Evolutionary conservation across 2,888 invertebrate species (phyloP).

Genomic region (Chloromyia formosa): DNA sequence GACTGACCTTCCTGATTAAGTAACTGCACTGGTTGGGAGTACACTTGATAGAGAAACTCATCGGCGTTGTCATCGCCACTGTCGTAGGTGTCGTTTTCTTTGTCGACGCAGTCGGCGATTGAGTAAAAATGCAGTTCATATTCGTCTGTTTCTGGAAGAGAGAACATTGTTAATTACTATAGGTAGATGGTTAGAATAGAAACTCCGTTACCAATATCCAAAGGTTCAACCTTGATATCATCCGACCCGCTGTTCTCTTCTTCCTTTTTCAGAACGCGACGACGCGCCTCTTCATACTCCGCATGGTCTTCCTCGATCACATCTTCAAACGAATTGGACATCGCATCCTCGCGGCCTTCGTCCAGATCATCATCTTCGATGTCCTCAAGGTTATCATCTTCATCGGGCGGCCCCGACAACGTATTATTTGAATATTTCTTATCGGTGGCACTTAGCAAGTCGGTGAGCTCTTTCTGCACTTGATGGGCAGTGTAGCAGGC

Average conservation of each 20-base stretch:
- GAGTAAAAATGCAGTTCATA: constrained; percentile 44
- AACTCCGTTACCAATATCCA: too few species aligned
- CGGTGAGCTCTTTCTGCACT: constrained; percentile 47
- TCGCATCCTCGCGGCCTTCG: too few species aligned
- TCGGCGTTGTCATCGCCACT: constrained; percentile 12
- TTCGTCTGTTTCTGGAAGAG: constrained; percentile 42
- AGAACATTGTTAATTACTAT: too few species aligned
- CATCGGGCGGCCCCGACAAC: neutral
- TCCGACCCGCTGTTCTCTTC: too few species aligned
- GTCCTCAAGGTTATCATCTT: constrained; percentile 15
- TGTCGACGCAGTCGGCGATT: neutral
- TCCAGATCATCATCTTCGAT: neutral
- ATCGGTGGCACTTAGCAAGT: constrained; percentile 42
- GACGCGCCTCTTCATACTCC: neutral
- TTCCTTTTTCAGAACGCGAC: neutral
- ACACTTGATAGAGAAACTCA: neutral
- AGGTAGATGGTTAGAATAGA: too few species aligned
- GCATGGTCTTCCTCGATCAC: constrained; percentile 9
- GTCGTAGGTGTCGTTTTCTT: constrained; percentile 1
- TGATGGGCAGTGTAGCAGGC: constrained; percentile 43
- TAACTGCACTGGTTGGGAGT: too few species aligned
- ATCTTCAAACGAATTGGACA: neutral
- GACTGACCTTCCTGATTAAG: neutral
- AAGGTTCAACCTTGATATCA: neutral
- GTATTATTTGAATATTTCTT: constrained; percentile 32